phyloP scores from a whole-genome alignment of 2,113 vertebrate species.

The Catharus minimus region DNA sequence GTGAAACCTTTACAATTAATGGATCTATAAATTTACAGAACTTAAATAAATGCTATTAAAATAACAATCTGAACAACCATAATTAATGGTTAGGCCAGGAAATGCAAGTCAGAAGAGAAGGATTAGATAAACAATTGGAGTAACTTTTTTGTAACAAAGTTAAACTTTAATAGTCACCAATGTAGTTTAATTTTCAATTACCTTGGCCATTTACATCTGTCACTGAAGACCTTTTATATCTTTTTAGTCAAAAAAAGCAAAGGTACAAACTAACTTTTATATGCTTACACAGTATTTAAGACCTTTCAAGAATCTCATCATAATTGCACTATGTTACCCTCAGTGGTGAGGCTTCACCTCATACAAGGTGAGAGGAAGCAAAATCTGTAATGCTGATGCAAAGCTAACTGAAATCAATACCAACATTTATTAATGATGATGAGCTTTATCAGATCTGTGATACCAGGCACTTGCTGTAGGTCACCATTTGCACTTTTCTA shows the following conservation, averaged over 20 bases:
- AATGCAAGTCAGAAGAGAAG: background rate
- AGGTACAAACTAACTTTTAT: background rate
- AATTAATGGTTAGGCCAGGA: background rate
- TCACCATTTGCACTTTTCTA: background rate
- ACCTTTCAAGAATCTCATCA: background rate
- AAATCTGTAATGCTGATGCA: background rate
- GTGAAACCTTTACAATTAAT: background rate
- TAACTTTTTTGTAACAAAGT: background rate
- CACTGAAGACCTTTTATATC: background rate
- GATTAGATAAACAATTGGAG: background rate
- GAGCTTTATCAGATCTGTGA: background rate
- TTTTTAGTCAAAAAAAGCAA: background rate
- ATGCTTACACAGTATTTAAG: background rate
- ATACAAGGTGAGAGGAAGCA: background rate
- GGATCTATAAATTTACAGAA: background rate
- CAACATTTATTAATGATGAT: background rate
- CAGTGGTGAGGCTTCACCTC: background rate
- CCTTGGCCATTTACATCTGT: background rate
- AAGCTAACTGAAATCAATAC: background rate
- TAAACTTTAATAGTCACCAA: background rate
- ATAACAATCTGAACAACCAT: background rate
- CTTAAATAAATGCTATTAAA: slow-evolving; percentile 12
- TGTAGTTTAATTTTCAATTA: background rate
- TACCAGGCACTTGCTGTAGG: background rate
- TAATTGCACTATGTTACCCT: background rate